These are phyloP conservation scores for Choloepus didactylus DNA, from an alignment of 2,797 vertebrate species.

Conservation along the genomic window DNA sequence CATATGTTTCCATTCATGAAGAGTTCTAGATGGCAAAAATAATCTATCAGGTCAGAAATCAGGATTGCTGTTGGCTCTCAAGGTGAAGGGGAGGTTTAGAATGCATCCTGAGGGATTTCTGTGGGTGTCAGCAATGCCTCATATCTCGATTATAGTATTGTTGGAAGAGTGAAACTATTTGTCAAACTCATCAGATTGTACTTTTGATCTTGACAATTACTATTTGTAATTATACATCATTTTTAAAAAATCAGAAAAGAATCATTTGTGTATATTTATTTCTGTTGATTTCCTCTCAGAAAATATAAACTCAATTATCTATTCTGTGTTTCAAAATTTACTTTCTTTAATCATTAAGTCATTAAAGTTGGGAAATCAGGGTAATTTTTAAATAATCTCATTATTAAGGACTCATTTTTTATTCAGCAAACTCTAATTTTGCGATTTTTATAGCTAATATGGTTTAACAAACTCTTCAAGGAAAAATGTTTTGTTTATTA, in stretches of 20 bases:
- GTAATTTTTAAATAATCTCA: background rate
- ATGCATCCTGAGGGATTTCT: background rate
- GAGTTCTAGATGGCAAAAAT: background rate
- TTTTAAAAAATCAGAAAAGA: background rate
- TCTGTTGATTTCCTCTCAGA: background rate
- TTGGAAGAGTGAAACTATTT: background rate
- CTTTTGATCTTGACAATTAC: background rate
- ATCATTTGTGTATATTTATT: background rate
- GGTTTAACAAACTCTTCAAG: background rate
- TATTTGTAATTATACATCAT: background rate
- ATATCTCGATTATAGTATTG: background rate
- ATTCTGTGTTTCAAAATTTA: background rate
- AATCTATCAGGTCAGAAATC: background rate
- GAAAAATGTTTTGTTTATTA: background rate
- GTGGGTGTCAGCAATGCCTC: background rate
- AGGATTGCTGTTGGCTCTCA: background rate
- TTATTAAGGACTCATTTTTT: background rate
- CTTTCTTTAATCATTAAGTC: constrained; percentile 21
- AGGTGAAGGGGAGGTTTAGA: background rate
- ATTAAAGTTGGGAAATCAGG: background rate
- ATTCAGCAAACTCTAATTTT: background rate
- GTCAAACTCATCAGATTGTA: background rate
- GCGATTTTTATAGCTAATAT: background rate
- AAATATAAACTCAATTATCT: background rate
- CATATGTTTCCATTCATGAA: background rate